These are phyloP conservation scores for Rhamnusium bicolor DNA, from an alignment of 2,888 invertebrate species.

Conservation along the genomic window DNA sequence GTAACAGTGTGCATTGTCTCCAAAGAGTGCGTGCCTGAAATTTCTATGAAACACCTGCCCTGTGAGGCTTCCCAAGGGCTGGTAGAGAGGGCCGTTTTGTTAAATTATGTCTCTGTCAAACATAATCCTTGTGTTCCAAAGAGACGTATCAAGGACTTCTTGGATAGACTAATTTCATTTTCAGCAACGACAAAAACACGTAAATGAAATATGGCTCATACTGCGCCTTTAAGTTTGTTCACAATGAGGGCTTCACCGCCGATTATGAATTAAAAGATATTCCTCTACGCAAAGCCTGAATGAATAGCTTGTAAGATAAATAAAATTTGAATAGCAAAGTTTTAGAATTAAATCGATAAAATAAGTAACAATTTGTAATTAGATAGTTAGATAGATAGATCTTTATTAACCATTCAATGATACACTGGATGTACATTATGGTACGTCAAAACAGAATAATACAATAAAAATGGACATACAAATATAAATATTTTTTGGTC, in stretches of 20 bases:
- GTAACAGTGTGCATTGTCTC: constrained; percentile 35
- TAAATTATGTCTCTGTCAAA: constrained; percentile 26
- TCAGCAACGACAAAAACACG: constrained; percentile 19
- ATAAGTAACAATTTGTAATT: no score
- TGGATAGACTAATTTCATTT: constrained; percentile 24
- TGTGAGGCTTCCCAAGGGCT: constrained; percentile 2
- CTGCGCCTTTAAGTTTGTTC: neutral
- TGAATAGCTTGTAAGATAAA: no score
- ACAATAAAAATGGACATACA: no score
- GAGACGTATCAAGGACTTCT: constrained; percentile 29
- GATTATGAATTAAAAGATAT: neutral
- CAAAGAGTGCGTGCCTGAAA: constrained; percentile 29
- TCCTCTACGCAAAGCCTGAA: neutral
- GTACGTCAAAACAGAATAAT: no score
- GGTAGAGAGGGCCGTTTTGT: constrained; percentile 17
- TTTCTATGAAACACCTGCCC: constrained; percentile 31
- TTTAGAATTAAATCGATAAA: no score
- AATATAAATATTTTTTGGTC: no score
- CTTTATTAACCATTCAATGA: no score
- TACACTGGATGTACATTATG: no score
- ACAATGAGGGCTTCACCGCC: neutral
- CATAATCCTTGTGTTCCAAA: constrained; percentile 14
- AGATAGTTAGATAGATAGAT: no score
- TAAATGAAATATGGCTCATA: neutral
- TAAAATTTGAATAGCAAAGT: no score